Evolutionary conservation across 2,888 invertebrate genomes (phyloP).

Genomic region (Xanthia icteritia): DNA sequence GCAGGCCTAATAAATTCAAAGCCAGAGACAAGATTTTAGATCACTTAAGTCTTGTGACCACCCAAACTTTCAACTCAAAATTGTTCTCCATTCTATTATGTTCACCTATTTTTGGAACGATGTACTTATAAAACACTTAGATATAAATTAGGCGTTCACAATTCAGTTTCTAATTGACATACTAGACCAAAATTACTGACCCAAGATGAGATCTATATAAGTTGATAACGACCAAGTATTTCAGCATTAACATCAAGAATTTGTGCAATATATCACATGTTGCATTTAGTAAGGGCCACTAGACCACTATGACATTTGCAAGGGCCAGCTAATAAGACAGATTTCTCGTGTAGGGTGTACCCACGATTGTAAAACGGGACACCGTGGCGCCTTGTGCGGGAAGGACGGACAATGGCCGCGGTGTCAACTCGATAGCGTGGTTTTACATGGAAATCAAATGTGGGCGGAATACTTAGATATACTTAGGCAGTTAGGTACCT

Average conservation of each 20-base stretch:
- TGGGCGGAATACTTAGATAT: slow-evolving; percentile 44
- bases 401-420: slow-evolving; percentile 81
- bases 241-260: slow-evolving; percentile 58
- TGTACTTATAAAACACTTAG: background rate
- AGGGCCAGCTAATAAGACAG: slow-evolving; percentile 83
- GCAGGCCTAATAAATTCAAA: slow-evolving; percentile 25
- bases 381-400: slow-evolving; percentile 78
- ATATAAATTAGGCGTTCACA: background rate
- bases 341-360: slow-evolving; percentile 79
- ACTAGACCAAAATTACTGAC: slow-evolving; percentile 25
- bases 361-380: slow-evolving; percentile 77
- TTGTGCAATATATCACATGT: slow-evolving; percentile 68
- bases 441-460: slow-evolving; percentile 71
- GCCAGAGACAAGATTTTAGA: slow-evolving; percentile 13
- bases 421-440: slow-evolving; percentile 69
- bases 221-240: slow-evolving; percentile 49
- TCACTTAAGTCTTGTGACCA: slow-evolving; percentile 1
- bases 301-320: slow-evolving; percentile 78
- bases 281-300: slow-evolving; percentile 64
- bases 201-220: slow-evolving; percentile 33
- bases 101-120: too few relatives aligned
- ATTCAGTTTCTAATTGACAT: slow-evolving; percentile 35
- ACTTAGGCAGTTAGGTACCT: slow-evolving; percentile 21
- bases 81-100: background rate
- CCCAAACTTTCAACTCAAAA: slow-evolving; percentile 2